Conservation (phyloP, 2,113 vertebrate species). For the Hiodon tergisus region DNA sequence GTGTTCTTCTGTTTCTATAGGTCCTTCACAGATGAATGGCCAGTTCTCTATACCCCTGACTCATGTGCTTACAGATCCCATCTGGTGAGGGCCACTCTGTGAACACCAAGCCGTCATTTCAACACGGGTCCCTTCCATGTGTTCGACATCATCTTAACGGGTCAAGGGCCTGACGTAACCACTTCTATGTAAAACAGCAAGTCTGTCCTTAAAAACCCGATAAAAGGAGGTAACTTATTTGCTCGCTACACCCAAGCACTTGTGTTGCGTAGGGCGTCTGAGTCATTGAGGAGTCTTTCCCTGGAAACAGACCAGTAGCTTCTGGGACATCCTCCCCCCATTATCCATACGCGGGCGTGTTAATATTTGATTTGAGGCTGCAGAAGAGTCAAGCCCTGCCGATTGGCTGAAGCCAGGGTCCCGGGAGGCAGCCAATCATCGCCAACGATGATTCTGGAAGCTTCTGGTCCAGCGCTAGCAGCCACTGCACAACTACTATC, state of each 20-base stretch:
- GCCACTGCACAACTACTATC: neutral
- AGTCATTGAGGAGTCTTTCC: neutral
- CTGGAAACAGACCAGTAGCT: neutral
- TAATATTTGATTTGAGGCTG: neutral
- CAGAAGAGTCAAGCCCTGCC: neutral
- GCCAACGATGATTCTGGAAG: too few species aligned
- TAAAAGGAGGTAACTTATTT: neutral
- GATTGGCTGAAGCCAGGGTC: neutral
- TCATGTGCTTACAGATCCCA: neutral
- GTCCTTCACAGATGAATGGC: neutral
- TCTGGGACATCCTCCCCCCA: neutral
- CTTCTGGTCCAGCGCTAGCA: too few species aligned
- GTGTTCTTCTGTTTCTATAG: neutral
- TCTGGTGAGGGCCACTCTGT: neutral
- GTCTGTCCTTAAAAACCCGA: constrained; percentile 10
- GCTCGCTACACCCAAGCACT: neutral
- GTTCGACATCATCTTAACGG: neutral
- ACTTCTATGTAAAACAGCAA: constrained; percentile 14
- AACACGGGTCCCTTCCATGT: neutral
- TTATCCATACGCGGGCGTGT: neutral
- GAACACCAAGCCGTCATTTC: neutral
- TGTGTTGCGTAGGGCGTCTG: too few species aligned
- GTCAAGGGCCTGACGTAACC: neutral
- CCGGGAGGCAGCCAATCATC: neutral
- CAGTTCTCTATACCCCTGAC: neutral